Base-by-base conservation (phyloP, 1,140 invertebrate genomes). In the Prorops nasuta region DNA sequence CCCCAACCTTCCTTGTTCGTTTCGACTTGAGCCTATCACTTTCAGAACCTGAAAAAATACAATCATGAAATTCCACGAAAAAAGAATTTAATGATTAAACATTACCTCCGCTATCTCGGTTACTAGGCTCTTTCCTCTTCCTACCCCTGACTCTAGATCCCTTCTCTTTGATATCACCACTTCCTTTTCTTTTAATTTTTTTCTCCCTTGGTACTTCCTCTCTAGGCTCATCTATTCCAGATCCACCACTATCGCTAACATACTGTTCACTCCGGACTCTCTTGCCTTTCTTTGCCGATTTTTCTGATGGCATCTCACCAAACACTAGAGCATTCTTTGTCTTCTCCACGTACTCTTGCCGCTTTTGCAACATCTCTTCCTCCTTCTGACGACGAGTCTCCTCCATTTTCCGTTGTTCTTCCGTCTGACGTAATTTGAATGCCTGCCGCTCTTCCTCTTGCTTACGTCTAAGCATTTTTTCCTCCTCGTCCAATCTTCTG, bases 281-380 rank as follows among this genome's bases (percentile, higher is more conserved):
- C 55, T 74, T 86, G 56, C 80, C 66, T 55, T 77, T 79, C 49
- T 72, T 80, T 7, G 60, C 55, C 10, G 76, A 62, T 46, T 84
- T 84, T 56, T 93, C 91, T 2, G 77, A 73, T 0, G 87, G 85
- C 77, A 91, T 85, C 39, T 93, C 90, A 0, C 83, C 83, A 56
- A 96, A 93, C 6, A 94, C 71, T 3, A 96, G 68, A 1, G 91
- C 90, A 64, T 90, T 90, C 70, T 97, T 97, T 0, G 94, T 97
- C 76, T 98, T 98, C 67, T 98, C 95, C 54, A 93, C 93, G 77
- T 91, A 98, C 63, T 97, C 91, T 66, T 94, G 91, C 24, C 96
- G 83, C 72, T 94, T 94, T 58, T 90, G 87, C 21, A 92, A 72
- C 84, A 93, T 85, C 57, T 91, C 88, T 69, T 94, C 89, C 48